A percentile compares a stretch with the other conserved stretches of the same genome.
These are phyloP conservation scores for Gila orcuttii DNA, from an alignment of 2,113 vertebrate species.

Conservation along the genomic window DNA sequence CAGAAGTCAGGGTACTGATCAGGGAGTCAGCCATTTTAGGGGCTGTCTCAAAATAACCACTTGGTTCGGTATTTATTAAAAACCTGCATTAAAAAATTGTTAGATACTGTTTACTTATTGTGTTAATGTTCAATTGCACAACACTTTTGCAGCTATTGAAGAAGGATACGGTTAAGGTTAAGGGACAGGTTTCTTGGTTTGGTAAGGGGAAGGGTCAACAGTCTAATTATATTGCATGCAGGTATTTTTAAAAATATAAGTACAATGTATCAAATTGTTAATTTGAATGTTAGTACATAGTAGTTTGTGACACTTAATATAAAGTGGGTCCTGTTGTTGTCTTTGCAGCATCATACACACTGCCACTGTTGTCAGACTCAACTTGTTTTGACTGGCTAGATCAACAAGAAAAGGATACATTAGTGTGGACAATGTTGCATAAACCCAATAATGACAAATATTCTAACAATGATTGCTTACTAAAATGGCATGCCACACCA, in stretches of 20 bases:
- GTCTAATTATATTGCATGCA: neutral
- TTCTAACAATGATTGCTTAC: slow-evolving; percentile 19
- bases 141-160: neutral
- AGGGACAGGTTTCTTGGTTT: neutral
- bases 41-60: too few species aligned
- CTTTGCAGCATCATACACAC: neutral
- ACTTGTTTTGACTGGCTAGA: neutral
- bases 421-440: neutral
- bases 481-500: slow-evolving; percentile 2
- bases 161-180: neutral
- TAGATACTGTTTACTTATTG: too few species aligned
- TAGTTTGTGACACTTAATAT: neutral
- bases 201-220: neutral
- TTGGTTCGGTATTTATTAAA: too few species aligned
- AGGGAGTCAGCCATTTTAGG: too few species aligned
- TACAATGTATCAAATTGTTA: neutral
- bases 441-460: neutral
- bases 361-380: neutral
- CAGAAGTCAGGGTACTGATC: too few species aligned
- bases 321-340: neutral
- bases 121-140: too few species aligned
- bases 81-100: too few species aligned
- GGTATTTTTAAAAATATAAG: neutral
- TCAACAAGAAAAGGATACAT: neutral
- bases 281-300: neutral